Evolutionary conservation across 2,888 invertebrate genomes (phyloP), one percentile per base, ranked within the genome.

Genomic region (Synanthedon vespiformis): DNA sequence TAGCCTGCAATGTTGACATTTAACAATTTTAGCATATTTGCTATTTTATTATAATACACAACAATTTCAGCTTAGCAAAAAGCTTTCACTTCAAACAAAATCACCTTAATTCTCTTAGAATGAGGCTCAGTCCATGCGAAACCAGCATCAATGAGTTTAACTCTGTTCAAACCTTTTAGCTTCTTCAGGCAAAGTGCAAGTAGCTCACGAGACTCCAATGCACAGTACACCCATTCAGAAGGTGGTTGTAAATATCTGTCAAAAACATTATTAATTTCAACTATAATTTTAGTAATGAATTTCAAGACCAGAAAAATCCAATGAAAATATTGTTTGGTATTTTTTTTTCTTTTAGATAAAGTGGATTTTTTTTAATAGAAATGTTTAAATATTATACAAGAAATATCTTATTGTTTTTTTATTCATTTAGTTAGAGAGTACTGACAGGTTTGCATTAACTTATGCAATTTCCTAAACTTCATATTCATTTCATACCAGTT

Each of bases 61-160:
- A 18, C 5, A 27, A 49, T 18, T 10, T 49, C 10, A 49, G 8
- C 27, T 12, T 22, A 16, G 41, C 41, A 41, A 41, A 41, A 10
- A 41, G 4, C 41, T 6, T 5, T n/a, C 41, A 8, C 13, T n/a
- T 13, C 11, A n/a, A n/a, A 40, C 40, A 5, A 44, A 13, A 14
- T 54, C 57, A 97, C 94, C 89, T 98, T 99, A 52, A 99, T 92
- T 60, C 99, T 90, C 80, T 96, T 98, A 1, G 99, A 99, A 88
- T 99, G 99, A 41, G 98, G 97, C 74, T 99, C 99, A 10, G 99
- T 99, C 99, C 99, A 99, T 3, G 98, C 91, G 87, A 99, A 99
- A 1, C 94, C 93, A 47, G 99, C 99, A 89, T 99, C 99, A 53
- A 98, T 89, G 13, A 99, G 87, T 69, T 97, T 95, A 0, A 99